phyloP scores from a whole-genome alignment of 2,113 vertebrate species.

The Pomatorhinus ruficollis region DNA sequence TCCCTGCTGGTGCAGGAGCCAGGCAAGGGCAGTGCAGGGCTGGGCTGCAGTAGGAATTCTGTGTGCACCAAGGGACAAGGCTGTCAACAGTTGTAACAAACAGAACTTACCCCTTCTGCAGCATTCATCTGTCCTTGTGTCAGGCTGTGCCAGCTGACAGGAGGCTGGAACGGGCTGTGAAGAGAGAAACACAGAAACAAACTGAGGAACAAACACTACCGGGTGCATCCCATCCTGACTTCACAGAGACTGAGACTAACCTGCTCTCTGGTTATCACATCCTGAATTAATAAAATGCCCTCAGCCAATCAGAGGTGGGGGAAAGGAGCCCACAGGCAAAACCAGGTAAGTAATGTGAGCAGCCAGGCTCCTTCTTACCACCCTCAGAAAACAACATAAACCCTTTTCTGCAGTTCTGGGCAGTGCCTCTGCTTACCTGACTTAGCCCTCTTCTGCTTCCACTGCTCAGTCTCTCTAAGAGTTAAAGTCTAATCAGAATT shows the following conservation, averaged over 20 bases:
- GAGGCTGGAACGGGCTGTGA: not conserved
- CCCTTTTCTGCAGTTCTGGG: not conserved
- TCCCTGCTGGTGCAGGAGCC: not conserved
- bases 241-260: not conserved
- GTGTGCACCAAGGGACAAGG: accelerated
- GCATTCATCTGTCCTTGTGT: accelerated
- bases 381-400: not conserved
- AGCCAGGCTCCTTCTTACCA: not conserved
- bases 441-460: not conserved
- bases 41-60: accelerated
- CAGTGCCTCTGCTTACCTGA: not conserved
- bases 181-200: not conserved
- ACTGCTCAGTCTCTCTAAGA: not conserved
- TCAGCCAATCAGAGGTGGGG: not conserved
- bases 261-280: accelerated
- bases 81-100: not conserved
- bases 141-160: accelerated
- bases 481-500: not conserved
- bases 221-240: not conserved
- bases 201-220: not conserved
- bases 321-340: not conserved
- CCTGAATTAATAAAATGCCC: not conserved
- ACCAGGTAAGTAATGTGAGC: not conserved
- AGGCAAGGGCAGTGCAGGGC: not conserved
- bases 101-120: not conserved